These are phyloP conservation scores for Campoplex nolae DNA, from an alignment of 2,888 invertebrate genomes.

Conservation along the genomic window DNA sequence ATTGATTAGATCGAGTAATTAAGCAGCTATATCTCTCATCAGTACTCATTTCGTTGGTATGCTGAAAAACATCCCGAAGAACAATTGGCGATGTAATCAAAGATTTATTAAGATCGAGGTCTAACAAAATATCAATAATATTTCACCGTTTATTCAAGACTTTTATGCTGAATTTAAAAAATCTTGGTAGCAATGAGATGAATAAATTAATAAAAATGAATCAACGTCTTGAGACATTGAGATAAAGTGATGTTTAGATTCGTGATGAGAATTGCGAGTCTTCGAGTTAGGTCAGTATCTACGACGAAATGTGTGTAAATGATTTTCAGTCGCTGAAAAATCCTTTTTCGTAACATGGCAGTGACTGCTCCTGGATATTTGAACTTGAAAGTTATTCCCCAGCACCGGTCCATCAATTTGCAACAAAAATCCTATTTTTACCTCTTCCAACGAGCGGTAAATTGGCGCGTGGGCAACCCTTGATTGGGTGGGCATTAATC, in stretches of 20 bases:
- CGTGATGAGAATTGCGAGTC: not conserved
- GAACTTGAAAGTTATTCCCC: not conserved
- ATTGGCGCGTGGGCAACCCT: not conserved
- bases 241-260: not conserved
- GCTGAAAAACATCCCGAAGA: not conserved
- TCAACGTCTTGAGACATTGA: not conserved
- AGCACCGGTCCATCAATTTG: not conserved
- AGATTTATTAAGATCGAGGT: not conserved
- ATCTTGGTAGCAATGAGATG: not conserved
- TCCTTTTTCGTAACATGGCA: not conserved
- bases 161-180: not conserved
- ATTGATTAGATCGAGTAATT: constrained; percentile 11
- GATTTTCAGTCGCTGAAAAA: not conserved
- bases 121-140: not conserved
- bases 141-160: not conserved
- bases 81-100: not conserved
- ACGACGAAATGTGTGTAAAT: not conserved
- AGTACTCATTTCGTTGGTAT: not conserved
- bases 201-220: not conserved
- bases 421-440: not conserved
- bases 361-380: not conserved
- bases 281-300: not conserved
- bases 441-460: not conserved
- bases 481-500: constrained; percentile 9
- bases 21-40: not conserved